A percentile compares a stretch with the other conserved stretches of the same genome.
Evolutionary conservation across 2,113 vertebrate genomes (phyloP).

Genomic region (Noctilio leporinus): DNA sequence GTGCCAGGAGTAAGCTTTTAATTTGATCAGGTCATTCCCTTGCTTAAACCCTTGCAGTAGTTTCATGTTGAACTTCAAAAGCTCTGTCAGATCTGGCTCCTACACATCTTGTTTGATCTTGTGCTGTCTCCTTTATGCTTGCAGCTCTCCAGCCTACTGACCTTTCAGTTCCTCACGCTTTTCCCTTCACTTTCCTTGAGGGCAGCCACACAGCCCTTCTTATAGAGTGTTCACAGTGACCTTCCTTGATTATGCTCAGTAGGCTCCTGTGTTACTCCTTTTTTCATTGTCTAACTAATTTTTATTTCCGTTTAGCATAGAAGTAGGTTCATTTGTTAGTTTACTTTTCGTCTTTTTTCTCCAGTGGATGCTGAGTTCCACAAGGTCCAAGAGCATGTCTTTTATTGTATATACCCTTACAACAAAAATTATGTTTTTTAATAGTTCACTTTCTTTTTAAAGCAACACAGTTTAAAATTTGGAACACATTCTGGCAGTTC

Average conservation of each 20-base stretch:
- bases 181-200: not conserved
- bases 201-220: not conserved
- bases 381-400: not conserved
- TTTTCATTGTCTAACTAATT: not conserved
- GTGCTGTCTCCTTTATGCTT: not conserved
- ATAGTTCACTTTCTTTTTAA: not conserved
- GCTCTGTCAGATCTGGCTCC: not conserved
- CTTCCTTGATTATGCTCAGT: not conserved
- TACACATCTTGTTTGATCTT: not conserved
- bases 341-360: not conserved
- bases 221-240: not conserved
- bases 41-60: not conserved
- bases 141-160: not conserved
- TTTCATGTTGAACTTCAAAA: not conserved
- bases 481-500: not conserved
- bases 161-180: not conserved
- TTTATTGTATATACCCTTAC: not conserved
- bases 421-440: not conserved
- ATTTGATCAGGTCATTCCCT: not conserved
- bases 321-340: not conserved
- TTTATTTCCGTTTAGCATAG: slow-evolving; percentile 2
- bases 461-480: not conserved
- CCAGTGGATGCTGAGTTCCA: not conserved
- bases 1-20: not conserved
- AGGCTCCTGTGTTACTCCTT: not conserved